Evolutionary conservation across 1,140 invertebrate genomes (phyloP).

Genomic region (Pseudoatta argentina): DNA sequence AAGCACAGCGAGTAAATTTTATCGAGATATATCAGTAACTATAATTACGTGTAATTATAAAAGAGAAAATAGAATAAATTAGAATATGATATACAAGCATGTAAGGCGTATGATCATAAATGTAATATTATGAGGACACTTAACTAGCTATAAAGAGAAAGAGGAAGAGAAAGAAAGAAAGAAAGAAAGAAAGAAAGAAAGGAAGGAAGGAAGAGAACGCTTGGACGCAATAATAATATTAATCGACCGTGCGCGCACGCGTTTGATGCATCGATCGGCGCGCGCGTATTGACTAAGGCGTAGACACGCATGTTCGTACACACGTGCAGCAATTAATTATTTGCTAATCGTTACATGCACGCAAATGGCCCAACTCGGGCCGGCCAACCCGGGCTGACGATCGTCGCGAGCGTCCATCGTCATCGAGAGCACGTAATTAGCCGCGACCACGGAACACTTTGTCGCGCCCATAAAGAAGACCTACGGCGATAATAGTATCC

Average conservation of each 20-base stretch:
- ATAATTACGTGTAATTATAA: constrained; percentile 6
- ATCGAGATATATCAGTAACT: neutral
- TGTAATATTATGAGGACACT: neutral
- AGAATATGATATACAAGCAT: neutral
- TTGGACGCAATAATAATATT: constrained; percentile 30
- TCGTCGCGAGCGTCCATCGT: neutral
- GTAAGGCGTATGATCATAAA: neutral
- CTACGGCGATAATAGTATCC: constrained; percentile 32
- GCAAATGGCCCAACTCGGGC: constrained; percentile 23
- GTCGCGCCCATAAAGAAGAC: constrained; percentile 47
- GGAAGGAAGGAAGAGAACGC: neutral
- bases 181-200: neutral
- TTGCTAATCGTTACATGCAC: constrained; percentile 53
- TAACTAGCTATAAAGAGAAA: neutral
- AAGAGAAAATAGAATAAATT: neutral
- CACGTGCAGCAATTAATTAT: constrained; percentile 65
- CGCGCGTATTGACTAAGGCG: constrained; percentile 48
- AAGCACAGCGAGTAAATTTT: neutral
- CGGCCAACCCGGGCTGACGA: neutral
- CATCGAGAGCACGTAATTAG: constrained; percentile 44
- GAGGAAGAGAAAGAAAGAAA: neutral
- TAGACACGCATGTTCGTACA: constrained; percentile 50
- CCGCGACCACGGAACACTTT: constrained; percentile 23
- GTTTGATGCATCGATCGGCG: constrained; percentile 53
- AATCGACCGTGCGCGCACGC: constrained; percentile 43